These are phyloP conservation scores for Meloidogyne chitwoodi DNA, from an alignment of 1,140 invertebrate species.

Conservation along the genomic window DNA sequence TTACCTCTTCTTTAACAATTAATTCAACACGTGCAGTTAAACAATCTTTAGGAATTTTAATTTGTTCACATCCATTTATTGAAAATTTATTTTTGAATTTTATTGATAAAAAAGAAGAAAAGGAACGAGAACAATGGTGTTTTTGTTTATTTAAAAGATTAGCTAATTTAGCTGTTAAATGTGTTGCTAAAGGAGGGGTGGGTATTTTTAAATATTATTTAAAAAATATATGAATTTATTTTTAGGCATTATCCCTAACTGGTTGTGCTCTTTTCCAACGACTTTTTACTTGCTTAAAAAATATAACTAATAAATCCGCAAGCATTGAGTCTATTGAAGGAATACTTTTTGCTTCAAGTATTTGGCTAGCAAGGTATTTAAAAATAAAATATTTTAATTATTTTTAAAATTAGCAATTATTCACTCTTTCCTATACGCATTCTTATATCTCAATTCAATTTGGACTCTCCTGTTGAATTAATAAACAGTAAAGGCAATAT, in stretches of 20 bases:
- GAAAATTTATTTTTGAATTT: background rate
- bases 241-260: conserved; percentile 1
- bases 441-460: conserved; percentile 9
- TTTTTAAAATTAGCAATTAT: background rate
- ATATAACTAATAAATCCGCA: background rate
- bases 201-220: background rate
- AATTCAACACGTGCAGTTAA: background rate
- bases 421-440: conserved; percentile 9
- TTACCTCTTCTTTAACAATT: background rate
- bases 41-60: background rate
- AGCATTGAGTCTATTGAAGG: background rate
- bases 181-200: conserved; percentile 15
- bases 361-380: conserved; percentile 9
- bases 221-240: background rate
- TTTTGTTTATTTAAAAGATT: background rate
- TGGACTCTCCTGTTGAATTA: conserved; percentile 2
- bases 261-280: conserved; percentile 7
- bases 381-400: background rate
- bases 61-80: background rate
- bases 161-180: conserved; percentile 1
- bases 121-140: background rate
- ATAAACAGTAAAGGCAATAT: background rate
- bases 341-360: conserved; percentile 1
- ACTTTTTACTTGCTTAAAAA: background rate
- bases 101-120: background rate